These are phyloP conservation scores for Danio aesculapii DNA, from an alignment of 2,797 vertebrate species.

Conservation along the genomic window DNA sequence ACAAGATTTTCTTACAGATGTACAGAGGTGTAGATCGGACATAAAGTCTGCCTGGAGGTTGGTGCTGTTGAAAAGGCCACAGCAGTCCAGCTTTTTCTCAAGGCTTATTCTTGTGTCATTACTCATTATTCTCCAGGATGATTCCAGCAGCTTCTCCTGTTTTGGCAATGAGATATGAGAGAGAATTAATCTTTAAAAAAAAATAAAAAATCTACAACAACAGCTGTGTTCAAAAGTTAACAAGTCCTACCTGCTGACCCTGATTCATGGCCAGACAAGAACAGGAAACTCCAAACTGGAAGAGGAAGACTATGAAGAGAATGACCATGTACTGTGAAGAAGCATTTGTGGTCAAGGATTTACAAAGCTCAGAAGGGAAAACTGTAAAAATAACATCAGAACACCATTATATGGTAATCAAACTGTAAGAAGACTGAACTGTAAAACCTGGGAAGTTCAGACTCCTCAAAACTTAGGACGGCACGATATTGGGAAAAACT, in stretches of 20 bases:
- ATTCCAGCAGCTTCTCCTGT: conserved; percentile 83
- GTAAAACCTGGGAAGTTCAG: too few species aligned
- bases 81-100: conserved; percentile 87
- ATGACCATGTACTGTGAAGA: conserved; percentile 91
- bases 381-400: neutral
- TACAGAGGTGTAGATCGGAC: conserved; percentile 73
- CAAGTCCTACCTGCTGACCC: conserved; percentile 82
- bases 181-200: neutral
- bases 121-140: conserved; percentile 81
- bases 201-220: neutral
- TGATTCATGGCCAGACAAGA: conserved; percentile 90
- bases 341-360: conserved; percentile 72
- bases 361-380: neutral
- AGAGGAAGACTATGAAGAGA: conserved; percentile 90
- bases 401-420: neutral
- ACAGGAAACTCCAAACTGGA: conserved; percentile 93
- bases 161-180: conserved; percentile 2
- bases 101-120: conserved; percentile 79
- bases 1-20: conserved; percentile 75
- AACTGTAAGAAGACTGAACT: neutral
- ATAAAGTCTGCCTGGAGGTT: conserved; percentile 46
- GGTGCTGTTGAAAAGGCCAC: conserved; percentile 85
- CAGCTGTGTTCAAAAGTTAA: neutral
- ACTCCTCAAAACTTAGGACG: too few species aligned
- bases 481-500: too few species aligned